These are phyloP conservation scores for Pseudococcus longispinus DNA, from an alignment of 2,888 invertebrate species.

Conservation along the genomic window DNA sequence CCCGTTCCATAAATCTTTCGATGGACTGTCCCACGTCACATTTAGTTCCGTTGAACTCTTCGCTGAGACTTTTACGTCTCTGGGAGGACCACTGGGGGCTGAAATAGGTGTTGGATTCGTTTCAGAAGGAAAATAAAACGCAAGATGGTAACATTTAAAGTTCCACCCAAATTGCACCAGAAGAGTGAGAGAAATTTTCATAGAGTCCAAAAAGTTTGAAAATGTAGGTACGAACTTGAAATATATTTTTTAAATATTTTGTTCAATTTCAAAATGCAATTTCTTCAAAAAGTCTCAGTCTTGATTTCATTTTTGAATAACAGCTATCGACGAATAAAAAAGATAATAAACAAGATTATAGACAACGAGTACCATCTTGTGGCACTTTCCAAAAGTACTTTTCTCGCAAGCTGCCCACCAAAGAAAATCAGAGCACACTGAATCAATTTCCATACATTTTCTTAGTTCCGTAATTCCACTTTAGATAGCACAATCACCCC, in stretches of 20 bases:
- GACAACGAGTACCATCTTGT: background rate
- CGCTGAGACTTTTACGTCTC: constrained; percentile 82
- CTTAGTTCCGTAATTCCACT: background rate
- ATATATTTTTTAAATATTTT: too few relatives aligned
- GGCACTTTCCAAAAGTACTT: background rate
- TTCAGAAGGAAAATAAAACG: background rate
- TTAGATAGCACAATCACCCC: background rate
- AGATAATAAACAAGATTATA: background rate
- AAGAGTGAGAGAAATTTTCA: too few relatives aligned
- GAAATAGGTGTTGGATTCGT: background rate
- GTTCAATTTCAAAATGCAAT: too few relatives aligned
- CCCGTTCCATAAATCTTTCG: constrained; percentile 85
- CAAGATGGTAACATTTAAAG: background rate
- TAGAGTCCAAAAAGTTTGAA: too few relatives aligned
- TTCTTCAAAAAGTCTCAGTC: too few relatives aligned
- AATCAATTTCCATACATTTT: background rate
- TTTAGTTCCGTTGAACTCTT: constrained; percentile 84
- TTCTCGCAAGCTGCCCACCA: background rate
- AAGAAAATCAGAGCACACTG: background rate
- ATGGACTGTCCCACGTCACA: constrained; percentile 87
- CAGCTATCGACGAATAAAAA: too few relatives aligned
- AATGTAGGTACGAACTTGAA: too few relatives aligned
- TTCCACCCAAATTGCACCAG: too few relatives aligned
- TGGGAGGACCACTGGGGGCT: constrained; percentile 78
- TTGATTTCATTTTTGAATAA: too few relatives aligned